Percentiles rank a stretch among this genome's conserved stretches.
Evolutionary conservation across 2,888 invertebrate species (phyloP).

Genomic region (Tinea semifulvella): DNA sequence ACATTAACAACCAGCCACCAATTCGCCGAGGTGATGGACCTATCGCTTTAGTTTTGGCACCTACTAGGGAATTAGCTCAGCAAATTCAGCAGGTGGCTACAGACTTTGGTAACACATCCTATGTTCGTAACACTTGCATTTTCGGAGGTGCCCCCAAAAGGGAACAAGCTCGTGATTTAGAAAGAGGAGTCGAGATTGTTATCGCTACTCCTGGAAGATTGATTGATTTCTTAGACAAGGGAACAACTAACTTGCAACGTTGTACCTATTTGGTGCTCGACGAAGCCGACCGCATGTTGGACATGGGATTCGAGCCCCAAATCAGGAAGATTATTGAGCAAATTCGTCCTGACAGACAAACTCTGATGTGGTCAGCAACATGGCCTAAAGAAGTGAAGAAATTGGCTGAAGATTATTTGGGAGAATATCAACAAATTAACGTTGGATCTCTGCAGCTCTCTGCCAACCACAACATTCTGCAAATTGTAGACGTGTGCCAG

Average conservation of each 20-base stretch:
- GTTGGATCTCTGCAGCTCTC: slow-evolving; percentile 88
- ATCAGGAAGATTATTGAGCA: slow-evolving; percentile 93
- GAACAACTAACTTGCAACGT: slow-evolving; percentile 75
- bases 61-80: slow-evolving; percentile 80
- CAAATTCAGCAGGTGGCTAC: slow-evolving; percentile 85
- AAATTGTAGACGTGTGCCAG: slow-evolving; percentile 87
- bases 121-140: slow-evolving; percentile 85
- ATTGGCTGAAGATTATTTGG: slow-evolving; percentile 91
- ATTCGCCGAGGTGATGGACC: slow-evolving; percentile 84
- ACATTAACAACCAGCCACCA: slow-evolving; percentile 83
- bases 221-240: slow-evolving; percentile 83
- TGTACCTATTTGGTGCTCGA: slow-evolving; percentile 89
- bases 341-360: slow-evolving; percentile 93
- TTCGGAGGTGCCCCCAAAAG: slow-evolving; percentile 93
- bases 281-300: slow-evolving; percentile 95
- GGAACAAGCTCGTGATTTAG: slow-evolving; percentile 74
- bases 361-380: slow-evolving; percentile 99
- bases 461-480: slow-evolving; percentile 91
- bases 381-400: slow-evolving; percentile 97
- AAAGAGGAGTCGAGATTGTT: slow-evolving; percentile 84
- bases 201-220: slow-evolving; percentile 91
- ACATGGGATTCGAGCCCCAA: slow-evolving; percentile 98
- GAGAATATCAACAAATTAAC: slow-evolving; percentile 90
- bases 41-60: slow-evolving; percentile 82
- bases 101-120: slow-evolving; percentile 81